A percentile compares a stretch with the other conserved stretches of the same genome.
phyloP scores from a whole-genome alignment of 2,888 invertebrate genomes.

The Conchocele bisecta region DNA sequence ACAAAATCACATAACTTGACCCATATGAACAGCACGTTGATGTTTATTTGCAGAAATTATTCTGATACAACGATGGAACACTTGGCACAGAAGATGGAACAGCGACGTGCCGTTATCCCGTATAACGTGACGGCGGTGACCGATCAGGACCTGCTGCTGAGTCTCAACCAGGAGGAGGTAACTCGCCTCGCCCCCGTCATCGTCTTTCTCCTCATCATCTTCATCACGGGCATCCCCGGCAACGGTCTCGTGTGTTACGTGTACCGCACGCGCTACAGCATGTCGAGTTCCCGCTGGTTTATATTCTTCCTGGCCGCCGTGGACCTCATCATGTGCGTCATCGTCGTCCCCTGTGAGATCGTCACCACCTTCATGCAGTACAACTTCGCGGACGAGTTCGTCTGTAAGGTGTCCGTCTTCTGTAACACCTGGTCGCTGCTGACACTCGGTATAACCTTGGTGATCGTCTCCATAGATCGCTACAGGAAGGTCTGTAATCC shows the following conservation, averaged over 20 bases:
- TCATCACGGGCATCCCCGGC: slow-evolving; percentile 56
- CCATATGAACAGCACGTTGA: no score
- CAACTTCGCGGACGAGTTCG: slow-evolving; percentile 39
- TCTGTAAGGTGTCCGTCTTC: slow-evolving; percentile 53
- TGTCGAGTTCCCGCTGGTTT: slow-evolving; percentile 62
- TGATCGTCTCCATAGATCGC: slow-evolving; percentile 63
- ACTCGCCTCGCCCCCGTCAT: slow-evolving; percentile 50
- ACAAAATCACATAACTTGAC: no score
- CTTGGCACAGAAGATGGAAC: no score
- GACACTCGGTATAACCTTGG: slow-evolving; percentile 45
- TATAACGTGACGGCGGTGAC: no score
- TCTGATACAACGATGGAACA: no score
- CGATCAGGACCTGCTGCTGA: neutral
- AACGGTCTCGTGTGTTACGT: slow-evolving; percentile 62
- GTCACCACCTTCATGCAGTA: slow-evolving; percentile 53
- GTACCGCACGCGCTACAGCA: slow-evolving; percentile 50
- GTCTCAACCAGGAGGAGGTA: slow-evolving; percentile 53
- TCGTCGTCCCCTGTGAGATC: slow-evolving; percentile 57
- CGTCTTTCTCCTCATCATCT: slow-evolving; percentile 44
- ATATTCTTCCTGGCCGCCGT: slow-evolving; percentile 58
- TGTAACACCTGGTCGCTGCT: slow-evolving; percentile 46
- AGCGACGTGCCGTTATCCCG: no score
- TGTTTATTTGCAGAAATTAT: no score
- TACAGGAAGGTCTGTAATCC: slow-evolving; percentile 69
- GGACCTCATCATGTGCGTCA: slow-evolving; percentile 57